Percentiles rank a stretch among this genome's conserved stretches.
Evolutionary conservation across 2,797 vertebrate species (phyloP).

Genomic region (Hyperoplus lanceolatus): DNA sequence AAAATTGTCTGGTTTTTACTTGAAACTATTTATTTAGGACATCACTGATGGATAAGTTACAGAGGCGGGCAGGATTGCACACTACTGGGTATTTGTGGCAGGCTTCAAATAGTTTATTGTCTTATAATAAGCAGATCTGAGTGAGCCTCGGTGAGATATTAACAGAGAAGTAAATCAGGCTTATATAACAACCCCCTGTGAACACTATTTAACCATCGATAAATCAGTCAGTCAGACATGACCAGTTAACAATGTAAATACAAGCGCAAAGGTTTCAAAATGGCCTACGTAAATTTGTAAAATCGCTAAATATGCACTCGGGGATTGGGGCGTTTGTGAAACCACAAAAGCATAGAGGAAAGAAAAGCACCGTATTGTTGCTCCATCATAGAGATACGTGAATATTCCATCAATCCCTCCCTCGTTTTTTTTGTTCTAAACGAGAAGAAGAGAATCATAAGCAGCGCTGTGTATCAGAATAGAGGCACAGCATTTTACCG

Average conservation of each 20-base stretch:
- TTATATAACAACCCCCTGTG: not conserved
- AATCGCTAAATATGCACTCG: not conserved
- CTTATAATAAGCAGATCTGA: slow-evolving; percentile 4
- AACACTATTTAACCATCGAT: not conserved
- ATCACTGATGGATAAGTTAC: not conserved
- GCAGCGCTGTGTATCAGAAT: not conserved
- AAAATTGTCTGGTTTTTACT: not conserved
- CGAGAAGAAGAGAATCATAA: not conserved
- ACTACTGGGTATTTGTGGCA: not conserved
- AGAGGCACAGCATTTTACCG: not conserved
- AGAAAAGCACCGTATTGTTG: not conserved
- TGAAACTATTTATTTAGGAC: not conserved
- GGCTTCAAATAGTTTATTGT: not conserved
- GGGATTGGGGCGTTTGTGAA: not conserved
- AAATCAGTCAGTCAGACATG: not conserved
- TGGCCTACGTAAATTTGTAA: not conserved
- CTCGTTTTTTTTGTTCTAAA: slow-evolving; percentile 2
- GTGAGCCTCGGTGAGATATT: not conserved
- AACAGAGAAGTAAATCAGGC: not conserved
- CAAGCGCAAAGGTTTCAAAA: not conserved
- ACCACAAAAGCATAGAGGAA: not conserved
- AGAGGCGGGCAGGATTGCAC: not conserved
- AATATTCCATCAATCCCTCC: not conserved
- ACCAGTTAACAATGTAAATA: not conserved
- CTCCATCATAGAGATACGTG: not conserved